Evolutionary conservation across 1,140 invertebrate genomes (phyloP).

Genomic region (Zaprionus kolodkinae): DNA sequence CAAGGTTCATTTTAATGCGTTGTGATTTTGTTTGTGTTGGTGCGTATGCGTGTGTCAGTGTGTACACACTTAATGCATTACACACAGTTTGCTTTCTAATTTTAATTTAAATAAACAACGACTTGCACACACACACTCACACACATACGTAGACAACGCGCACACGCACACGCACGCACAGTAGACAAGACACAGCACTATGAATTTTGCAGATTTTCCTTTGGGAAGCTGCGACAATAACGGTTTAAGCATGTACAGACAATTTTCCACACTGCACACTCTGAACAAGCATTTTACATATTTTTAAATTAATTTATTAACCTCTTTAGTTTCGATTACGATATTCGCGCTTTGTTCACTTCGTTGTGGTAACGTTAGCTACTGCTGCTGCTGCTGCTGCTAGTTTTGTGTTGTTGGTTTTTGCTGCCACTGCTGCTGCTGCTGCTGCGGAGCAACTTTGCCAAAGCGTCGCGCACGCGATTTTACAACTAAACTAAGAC

Average conservation of each 20-base stretch:
- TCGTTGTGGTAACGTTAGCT: constrained; percentile 49
- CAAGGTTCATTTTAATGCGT: constrained; percentile 75
- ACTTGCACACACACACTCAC: constrained; percentile 5
- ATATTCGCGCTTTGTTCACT: not conserved
- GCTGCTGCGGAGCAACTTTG: constrained; percentile 29
- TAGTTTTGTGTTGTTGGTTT: constrained; percentile 8
- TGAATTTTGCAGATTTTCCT: constrained; percentile 26
- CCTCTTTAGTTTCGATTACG: constrained; percentile 24
- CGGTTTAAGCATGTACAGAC: constrained; percentile 51
- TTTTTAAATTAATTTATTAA: constrained; percentile 22
- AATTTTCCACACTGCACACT: constrained; percentile 12
- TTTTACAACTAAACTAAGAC: constrained; percentile 70
- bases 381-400: constrained; percentile 25
- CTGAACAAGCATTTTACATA: not conserved
- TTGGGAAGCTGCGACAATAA: constrained; percentile 48
- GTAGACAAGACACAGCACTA: not conserved
- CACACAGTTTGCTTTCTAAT: constrained; percentile 47
- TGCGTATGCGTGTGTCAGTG: constrained; percentile 22
- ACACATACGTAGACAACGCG: not conserved
- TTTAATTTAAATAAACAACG: constrained; percentile 51
- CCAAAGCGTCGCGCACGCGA: constrained; percentile 38
- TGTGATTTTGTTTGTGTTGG: constrained; percentile 67
- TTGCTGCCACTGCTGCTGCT: constrained; percentile 36
- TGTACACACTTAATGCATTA: constrained; percentile 57
- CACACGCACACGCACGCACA: not conserved